Evolutionary conservation across 2,797 vertebrate genomes (phyloP).

Genomic region (Sebastes variabilis): DNA sequence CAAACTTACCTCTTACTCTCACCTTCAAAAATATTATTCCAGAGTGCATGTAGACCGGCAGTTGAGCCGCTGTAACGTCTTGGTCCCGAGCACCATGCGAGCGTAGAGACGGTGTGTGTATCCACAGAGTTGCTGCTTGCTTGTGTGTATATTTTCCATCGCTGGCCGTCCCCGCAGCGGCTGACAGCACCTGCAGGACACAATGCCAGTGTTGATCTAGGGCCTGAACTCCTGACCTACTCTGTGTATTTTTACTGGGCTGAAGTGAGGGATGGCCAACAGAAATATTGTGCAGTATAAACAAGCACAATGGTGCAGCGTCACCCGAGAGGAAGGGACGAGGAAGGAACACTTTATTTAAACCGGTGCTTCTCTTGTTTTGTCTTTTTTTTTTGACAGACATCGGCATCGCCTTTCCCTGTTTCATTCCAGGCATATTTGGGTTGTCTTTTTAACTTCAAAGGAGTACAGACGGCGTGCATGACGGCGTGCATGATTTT

Average conservation of each 20-base stretch:
- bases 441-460: conserved; percentile 56
- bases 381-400: conserved; percentile 13
- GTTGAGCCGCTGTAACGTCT: conserved; percentile 20
- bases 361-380: conserved; percentile 13
- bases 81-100: not conserved
- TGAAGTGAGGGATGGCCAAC: conserved; percentile 54
- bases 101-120: conserved; percentile 11
- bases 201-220: conserved; percentile 65
- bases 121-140: conserved; percentile 40
- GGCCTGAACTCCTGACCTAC: conserved; percentile 76
- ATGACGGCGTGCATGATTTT: not conserved
- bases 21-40: conserved; percentile 3
- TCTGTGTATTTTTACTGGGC: conserved; percentile 78
- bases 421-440: conserved; percentile 72
- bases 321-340: conserved; percentile 43
- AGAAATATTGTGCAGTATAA: conserved; percentile 66
- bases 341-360: conserved; percentile 71
- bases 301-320: conserved; percentile 62
- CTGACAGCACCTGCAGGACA: conserved; percentile 77
- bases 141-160: conserved; percentile 43
- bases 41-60: not conserved
- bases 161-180: conserved; percentile 17
- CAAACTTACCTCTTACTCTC: not conserved
- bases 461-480: conserved; percentile 45
- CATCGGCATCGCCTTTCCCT: conserved; percentile 24